Conservation (phyloP, 1,140 invertebrate species). For the Amyelois transitella region DNA sequence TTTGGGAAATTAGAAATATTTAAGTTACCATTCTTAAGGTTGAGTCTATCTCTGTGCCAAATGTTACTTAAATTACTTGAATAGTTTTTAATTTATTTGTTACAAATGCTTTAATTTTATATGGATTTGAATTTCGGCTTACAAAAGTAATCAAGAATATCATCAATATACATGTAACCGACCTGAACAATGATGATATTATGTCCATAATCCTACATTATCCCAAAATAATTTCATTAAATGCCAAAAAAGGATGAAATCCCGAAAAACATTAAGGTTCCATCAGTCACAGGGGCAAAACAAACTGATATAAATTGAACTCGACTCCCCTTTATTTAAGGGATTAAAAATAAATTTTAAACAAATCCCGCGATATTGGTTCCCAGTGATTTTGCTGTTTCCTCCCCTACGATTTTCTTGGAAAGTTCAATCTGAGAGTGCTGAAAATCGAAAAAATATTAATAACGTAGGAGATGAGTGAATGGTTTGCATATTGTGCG, state of each 20-base stretch:
- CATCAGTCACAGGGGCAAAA: not conserved
- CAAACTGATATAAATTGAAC: constrained; percentile 6
- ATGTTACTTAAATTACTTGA: not conserved
- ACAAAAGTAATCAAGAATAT: too few species aligned
- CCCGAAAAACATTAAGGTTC: not conserved
- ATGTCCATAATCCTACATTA: not conserved
- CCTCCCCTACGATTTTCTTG: not conserved
- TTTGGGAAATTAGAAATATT: not conserved
- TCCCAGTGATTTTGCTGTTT: not conserved
- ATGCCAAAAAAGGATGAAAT: not conserved
- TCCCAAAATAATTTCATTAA: not conserved
- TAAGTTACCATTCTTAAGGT: not conserved
- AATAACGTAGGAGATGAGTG: not conserved
- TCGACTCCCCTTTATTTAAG: not conserved
- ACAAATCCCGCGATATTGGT: constrained; percentile 1
- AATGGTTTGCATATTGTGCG: too few species aligned
- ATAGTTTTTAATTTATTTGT: too few species aligned
- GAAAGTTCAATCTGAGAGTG: not conserved
- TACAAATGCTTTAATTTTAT: too few species aligned
- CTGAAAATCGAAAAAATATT: not conserved
- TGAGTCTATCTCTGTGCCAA: not conserved
- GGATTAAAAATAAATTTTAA: constrained; percentile 8
- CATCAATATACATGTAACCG: not conserved
- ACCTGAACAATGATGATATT: not conserved
- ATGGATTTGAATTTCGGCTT: too few species aligned